Conservation (phyloP, 2,888 invertebrate species). For the Dolomedes plantarius region DNA sequence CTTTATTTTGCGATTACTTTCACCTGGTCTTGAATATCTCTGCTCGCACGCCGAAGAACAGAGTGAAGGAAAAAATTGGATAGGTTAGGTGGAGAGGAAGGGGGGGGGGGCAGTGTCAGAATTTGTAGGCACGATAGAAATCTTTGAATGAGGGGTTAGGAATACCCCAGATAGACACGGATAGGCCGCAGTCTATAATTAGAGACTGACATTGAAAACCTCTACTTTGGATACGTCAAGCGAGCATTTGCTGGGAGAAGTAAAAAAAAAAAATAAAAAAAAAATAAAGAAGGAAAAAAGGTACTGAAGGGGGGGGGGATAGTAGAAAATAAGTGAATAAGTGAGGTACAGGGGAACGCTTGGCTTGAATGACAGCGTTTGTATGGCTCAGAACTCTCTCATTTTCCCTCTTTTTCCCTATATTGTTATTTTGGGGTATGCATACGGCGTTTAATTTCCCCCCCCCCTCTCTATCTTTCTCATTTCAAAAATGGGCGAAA, state of each 20-base stretch:
- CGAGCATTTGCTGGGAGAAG: constrained; percentile 6
- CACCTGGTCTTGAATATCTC: constrained; percentile 1
- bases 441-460: background rate
- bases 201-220: constrained; percentile 61
- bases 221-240: constrained; percentile 57
- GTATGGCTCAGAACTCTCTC: constrained; percentile 17
- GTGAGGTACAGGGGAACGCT: constrained; percentile 11
- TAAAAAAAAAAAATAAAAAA: constrained; percentile 9
- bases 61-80: too few relatives aligned
- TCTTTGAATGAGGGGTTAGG: constrained; percentile 57
- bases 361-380: constrained; percentile 52
- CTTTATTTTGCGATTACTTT: background rate
- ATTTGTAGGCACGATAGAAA: constrained; percentile 11
- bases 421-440: constrained; percentile 11
- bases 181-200: constrained; percentile 51
- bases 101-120: background rate
- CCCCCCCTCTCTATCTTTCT: too few relatives aligned
- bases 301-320: background rate
- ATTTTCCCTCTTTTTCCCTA: constrained; percentile 13
- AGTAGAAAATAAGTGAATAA: constrained; percentile 27
- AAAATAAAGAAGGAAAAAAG: too few relatives aligned
- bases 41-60: too few relatives aligned
- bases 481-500: background rate
- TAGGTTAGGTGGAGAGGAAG: background rate
- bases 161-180: constrained; percentile 38